Percentiles rank a stretch among this genome's conserved stretches.
phyloP scores from a whole-genome alignment of 2,113 vertebrate species.

The Trogon melanurus region DNA sequence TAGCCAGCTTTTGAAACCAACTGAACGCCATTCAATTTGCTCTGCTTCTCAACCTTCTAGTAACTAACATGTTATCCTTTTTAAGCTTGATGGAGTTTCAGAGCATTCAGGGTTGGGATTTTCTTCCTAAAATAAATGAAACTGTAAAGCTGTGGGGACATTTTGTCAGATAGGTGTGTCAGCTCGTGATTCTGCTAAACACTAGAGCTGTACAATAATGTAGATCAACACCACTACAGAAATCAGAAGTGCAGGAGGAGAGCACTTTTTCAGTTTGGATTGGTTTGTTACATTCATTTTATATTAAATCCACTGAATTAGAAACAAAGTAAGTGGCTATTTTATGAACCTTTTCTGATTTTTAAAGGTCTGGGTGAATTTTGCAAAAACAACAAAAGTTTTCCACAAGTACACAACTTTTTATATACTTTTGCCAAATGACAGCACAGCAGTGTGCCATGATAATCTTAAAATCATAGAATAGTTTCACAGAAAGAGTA shows the following conservation, averaged over 20 bases:
- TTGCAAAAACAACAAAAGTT: not conserved
- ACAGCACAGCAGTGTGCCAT: not conserved
- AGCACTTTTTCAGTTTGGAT: not conserved
- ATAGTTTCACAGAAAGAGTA: no score
- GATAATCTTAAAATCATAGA: no score
- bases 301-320: not conserved
- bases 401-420: not conserved
- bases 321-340: not conserved
- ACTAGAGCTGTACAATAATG: not conserved
- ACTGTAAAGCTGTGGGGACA: not conserved
- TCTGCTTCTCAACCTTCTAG: not conserved
- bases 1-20: not conserved
- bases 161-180: not conserved
- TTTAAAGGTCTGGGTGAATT: not conserved
- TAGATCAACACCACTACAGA: not conserved
- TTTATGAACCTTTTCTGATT: not conserved
- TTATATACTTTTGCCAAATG: not conserved
- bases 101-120: not conserved
- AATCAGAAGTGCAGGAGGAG: not conserved
- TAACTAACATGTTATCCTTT: not conserved
- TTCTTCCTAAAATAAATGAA: not conserved
- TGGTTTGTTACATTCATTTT: not conserved
- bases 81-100: not conserved
- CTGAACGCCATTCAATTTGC: not conserved
- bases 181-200: not conserved